phyloP scores from a whole-genome alignment of 2,797 vertebrate genomes.

The Ataeniobius toweri region DNA sequence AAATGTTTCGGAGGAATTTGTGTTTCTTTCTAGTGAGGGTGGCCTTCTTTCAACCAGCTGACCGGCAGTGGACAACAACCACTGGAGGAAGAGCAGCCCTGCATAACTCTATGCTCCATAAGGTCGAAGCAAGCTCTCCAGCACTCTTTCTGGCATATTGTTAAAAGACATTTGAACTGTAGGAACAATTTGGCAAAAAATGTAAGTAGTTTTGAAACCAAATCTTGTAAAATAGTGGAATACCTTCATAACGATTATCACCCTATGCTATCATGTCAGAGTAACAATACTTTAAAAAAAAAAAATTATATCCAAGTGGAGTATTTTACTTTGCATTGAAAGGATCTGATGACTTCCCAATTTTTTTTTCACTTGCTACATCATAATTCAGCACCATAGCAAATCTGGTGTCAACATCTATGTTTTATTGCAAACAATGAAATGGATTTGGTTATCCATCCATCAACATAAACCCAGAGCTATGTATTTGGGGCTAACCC shows the following conservation, averaged over 20 bases:
- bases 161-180: neutral
- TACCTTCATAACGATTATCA: neutral
- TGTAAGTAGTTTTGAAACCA: neutral
- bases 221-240: neutral
- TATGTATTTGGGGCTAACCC: constrained; percentile 65
- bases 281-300: constrained; percentile 15
- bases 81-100: neutral
- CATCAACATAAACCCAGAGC: constrained; percentile 68
- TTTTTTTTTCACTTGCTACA: constrained; percentile 30
- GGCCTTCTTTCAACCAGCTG: neutral
- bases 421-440: constrained; percentile 74
- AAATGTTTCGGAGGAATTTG: neutral
- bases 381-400: constrained; percentile 49
- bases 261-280: neutral
- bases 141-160: neutral
- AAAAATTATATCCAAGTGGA: constrained; percentile 29
- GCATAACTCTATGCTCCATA: neutral
- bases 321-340: constrained; percentile 29
- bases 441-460: constrained; percentile 75
- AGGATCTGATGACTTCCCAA: constrained; percentile 29
- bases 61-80: neutral
- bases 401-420: constrained; percentile 59
- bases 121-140: neutral
- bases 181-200: no score
- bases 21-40: neutral